A percentile compares a stretch with the other conserved stretches of the same genome.
These are phyloP conservation scores for Papilio xuthus DNA, from an alignment of 1,140 invertebrate genomes.

Conservation along the genomic window DNA sequence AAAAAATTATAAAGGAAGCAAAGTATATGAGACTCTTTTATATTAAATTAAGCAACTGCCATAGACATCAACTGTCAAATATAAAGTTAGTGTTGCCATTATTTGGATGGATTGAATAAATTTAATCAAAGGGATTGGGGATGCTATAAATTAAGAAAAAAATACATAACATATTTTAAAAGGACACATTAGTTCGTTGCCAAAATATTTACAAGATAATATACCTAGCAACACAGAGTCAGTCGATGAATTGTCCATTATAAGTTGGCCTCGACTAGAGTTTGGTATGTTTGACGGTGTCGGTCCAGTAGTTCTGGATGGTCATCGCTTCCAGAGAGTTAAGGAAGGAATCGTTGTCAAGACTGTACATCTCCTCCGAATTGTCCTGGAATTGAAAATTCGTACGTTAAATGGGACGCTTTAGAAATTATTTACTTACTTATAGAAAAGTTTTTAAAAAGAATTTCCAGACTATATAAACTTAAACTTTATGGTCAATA, in stretches of 20 bases:
- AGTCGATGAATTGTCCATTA: neutral
- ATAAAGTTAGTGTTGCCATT: too few relatives aligned
- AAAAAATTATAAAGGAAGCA: neutral
- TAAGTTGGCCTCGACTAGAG: conserved; percentile 77
- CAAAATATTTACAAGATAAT: neutral
- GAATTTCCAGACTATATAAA: too few relatives aligned
- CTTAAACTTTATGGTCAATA: too few relatives aligned
- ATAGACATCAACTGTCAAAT: too few relatives aligned
- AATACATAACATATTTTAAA: too few relatives aligned
- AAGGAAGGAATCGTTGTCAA: conserved; percentile 95
- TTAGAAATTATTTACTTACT: too few relatives aligned
- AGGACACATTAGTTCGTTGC: neutral
- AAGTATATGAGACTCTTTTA: neutral
- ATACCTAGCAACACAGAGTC: neutral
- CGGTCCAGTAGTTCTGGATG: conserved; percentile 96
- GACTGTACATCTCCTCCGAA: conserved; percentile 95
- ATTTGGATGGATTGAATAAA: too few relatives aligned
- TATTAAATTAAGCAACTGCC: too few relatives aligned
- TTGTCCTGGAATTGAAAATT: conserved; percentile 87
- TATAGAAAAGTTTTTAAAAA: too few relatives aligned
- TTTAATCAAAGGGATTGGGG: too few relatives aligned
- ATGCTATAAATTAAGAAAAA: too few relatives aligned
- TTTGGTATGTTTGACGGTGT: conserved; percentile 95
- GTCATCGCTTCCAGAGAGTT: conserved; percentile 96
- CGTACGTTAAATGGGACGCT: neutral